Percentiles rank a stretch among this genome's conserved stretches.
phyloP scores from a whole-genome alignment of 2,113 vertebrate species.

The Rhea pennata region DNA sequence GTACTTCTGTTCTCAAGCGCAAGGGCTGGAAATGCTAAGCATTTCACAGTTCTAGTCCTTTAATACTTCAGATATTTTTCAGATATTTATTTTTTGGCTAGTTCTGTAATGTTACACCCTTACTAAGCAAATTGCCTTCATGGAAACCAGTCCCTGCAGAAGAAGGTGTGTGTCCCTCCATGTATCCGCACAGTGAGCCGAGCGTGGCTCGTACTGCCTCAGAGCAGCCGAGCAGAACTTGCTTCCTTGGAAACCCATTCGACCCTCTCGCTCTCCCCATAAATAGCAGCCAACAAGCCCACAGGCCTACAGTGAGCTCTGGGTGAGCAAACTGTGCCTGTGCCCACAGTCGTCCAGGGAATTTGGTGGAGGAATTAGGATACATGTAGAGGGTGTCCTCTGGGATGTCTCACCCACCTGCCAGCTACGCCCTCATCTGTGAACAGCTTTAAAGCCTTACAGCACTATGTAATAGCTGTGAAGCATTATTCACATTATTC shows the following conservation, averaged over 20 bases:
- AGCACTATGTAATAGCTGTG: background rate
- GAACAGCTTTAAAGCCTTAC: background rate
- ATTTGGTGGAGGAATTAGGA: background rate
- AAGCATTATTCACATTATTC: background rate
- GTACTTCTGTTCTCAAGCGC: background rate
- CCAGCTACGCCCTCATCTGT: background rate
- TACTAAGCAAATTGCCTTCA: background rate
- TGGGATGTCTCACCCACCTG: background rate
- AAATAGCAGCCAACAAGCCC: background rate
- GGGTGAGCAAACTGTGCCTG: background rate
- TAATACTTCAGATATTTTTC: background rate
- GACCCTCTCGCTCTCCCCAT: background rate
- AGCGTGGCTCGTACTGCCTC: accelerated
- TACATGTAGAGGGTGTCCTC: background rate
- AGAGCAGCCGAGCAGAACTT: background rate
- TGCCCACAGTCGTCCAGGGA: background rate
- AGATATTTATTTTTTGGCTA: background rate
- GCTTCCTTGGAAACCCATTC: accelerated
- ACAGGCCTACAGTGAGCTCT: accelerated
- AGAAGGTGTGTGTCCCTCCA: background rate
- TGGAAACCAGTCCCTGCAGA: background rate
- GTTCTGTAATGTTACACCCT: background rate
- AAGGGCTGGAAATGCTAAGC: background rate
- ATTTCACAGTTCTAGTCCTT: background rate
- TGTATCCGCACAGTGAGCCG: background rate